Base-by-base conservation (phyloP, 1,140 invertebrate species). In the Drosophila bipectinata region DNA sequence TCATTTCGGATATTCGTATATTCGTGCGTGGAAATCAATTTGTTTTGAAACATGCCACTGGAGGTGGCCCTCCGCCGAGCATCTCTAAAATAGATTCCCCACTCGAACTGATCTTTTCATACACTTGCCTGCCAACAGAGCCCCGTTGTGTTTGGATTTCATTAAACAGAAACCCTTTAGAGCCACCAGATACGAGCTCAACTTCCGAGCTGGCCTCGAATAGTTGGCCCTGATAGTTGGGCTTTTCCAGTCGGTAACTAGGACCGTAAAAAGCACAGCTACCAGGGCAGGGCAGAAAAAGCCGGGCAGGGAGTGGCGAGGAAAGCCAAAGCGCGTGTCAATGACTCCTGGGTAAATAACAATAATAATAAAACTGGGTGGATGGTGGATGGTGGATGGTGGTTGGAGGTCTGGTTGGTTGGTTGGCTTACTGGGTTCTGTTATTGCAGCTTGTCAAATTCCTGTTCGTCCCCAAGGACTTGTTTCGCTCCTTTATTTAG, bases 1-100 rank as follows among this genome's bases (percentile, higher is more conserved):
- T 56, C 49, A 68, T 67, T 45, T 47, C 18, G 37, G 39, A 66
- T 30, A 55, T 55, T 67, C 51, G 68, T 69, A 66, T 30, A 55
- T 55, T 67, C 51, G 68, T 69, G 66, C 63, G 44, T 68, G 64
- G 48, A 69, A 69, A 69, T 69, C 66, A 48, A 24, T 44, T 41
- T 41, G 39, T 41, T 41, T 41, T 41, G 39, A 41, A 41, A 15
- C 39, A 41, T 21, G 21, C 21, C 21, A 21, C 21, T 21, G 18
- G 18, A 18, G 18, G 18, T 18, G 18, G 18, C 18, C 1, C 18
- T 18, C 18, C 18, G 18, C 18, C 18, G 18, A 18, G 18, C 1
- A 18, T 21, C 21, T 21, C 2, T 21, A 21, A 21, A 2, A 21
- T 21, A 21, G 2, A 3, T 21, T 2, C 21, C 21, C 21, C 21